Evolutionary conservation across 2,113 vertebrate genomes (phyloP).

Genomic region (Petrocephalus zakoni): DNA sequence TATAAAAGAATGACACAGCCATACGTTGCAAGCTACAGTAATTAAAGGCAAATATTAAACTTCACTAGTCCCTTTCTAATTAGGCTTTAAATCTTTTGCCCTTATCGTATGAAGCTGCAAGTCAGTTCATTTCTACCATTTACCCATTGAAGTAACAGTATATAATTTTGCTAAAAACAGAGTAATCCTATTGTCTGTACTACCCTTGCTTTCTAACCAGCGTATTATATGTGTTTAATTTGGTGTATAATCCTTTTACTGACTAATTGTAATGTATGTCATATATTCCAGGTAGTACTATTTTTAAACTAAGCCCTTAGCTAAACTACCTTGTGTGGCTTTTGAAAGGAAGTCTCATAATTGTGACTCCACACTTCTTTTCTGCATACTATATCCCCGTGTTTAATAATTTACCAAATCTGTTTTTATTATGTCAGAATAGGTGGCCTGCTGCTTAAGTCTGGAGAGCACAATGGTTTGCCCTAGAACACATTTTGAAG

Average conservation of each 20-base stretch:
- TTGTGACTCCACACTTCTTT: neutral
- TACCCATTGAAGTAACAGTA: neutral
- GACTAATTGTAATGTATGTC: neutral
- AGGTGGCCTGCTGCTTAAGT: neutral
- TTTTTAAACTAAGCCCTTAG: neutral
- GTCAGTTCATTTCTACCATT: neutral
- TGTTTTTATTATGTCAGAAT: neutral
- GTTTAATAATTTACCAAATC: neutral
- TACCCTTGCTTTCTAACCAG: neutral
- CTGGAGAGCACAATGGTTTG: neutral
- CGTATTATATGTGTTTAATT: neutral
- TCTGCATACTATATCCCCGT: neutral
- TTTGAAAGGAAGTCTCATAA: neutral
- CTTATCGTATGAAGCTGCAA: neutral
- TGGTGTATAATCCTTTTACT: constrained; percentile 2
- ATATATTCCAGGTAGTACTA: neutral
- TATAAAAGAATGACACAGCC: neutral
- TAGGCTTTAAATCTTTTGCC: neutral
- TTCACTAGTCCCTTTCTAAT: neutral
- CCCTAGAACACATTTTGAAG: neutral
- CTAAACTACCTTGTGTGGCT: neutral
- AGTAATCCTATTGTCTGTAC: neutral
- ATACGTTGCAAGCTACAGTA: neutral
- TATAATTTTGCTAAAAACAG: neutral
- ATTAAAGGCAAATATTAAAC: neutral